These are phyloP conservation scores for Tapirus terrestris DNA, from an alignment of 2,113 vertebrate species.

Conservation along the genomic window DNA sequence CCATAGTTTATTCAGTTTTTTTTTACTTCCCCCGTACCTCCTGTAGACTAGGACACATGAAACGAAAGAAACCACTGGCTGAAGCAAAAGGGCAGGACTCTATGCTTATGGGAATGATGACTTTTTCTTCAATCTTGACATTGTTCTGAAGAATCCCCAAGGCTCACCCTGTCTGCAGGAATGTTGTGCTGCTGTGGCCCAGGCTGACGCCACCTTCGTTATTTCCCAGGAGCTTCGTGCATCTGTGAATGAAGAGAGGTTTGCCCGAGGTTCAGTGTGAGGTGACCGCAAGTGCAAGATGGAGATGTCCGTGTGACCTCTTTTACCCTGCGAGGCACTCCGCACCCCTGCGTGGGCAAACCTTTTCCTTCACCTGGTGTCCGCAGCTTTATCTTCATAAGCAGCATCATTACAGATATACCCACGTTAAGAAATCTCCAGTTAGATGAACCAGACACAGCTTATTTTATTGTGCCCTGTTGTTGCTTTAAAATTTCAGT, in stretches of 20 bases:
- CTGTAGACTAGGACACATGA: neutral
- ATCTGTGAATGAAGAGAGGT: neutral
- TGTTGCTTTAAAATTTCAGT: neutral
- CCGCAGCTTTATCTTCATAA: neutral
- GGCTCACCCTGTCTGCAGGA: neutral
- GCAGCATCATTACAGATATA: neutral
- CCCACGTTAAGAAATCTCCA: neutral
- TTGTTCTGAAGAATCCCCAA: neutral
- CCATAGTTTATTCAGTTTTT: neutral
- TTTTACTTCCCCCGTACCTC: rapidly evolving
- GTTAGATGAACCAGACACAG: neutral
- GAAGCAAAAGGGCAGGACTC: neutral
- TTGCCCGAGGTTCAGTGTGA: neutral
- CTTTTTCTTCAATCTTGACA: neutral
- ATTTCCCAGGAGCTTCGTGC: neutral
- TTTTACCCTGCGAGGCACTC: neutral
- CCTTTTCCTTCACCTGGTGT: neutral
- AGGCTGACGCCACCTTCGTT: neutral
- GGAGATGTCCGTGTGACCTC: neutral
- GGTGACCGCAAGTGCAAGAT: neutral
- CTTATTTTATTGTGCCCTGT: neutral
- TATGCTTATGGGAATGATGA: neutral
- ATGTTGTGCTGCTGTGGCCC: too few species aligned
- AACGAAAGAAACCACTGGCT: neutral
- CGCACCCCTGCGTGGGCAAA: neutral